Evolutionary conservation across 1,140 invertebrate genomes (phyloP), one percentile per base, ranked within the genome.

Genomic region (Phortica variegata): DNA sequence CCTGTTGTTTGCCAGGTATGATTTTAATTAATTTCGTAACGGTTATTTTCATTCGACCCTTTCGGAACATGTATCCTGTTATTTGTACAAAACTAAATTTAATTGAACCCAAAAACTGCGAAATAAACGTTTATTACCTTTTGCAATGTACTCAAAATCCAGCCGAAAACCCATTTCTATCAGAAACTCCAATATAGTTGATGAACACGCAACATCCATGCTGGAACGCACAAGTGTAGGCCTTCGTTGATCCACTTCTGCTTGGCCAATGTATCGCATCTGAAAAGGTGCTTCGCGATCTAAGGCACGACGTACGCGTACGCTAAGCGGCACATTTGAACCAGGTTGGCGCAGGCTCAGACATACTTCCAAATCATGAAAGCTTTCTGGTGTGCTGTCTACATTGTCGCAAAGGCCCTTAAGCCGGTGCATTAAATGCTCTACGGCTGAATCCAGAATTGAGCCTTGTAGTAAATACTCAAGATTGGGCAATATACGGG

Each of bases 21-120:
- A 91, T 88, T 83, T 93, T 93, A 58, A 91, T 95, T 9, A 98
- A 87, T 78, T 97, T 97, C 1, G 91, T 92, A 0, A 97, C 93
- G 2, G 92, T 95, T 2, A 97, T 89, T 77, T 97, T 97, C 91
- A 98, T 95, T 66, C 94, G 81, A 1, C 95, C 95, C 80, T 97
- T 97, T 40, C 93, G 83, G 63, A 97, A 97, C 85, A 97, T 93
- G 60, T 90, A 95, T 12, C 95, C 81, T 82, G 66, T 10, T 66
- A 41, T 16, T 49, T 31, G 19, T 72, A 42, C n/a, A 29, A 8
- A 37, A 43, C 19, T 13, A n/a, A 8, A 41, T 15, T 8, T 9
- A 19, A 3, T 26, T 39, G 3, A 8, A 32, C 12, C 9, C 38
- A 37, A 18, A 31, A 17, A 26, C 39, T 37, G 12, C n/a, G 4